These are phyloP conservation scores for Netelia melanura DNA, from an alignment of 2,888 invertebrate species.

Conservation along the genomic window DNA sequence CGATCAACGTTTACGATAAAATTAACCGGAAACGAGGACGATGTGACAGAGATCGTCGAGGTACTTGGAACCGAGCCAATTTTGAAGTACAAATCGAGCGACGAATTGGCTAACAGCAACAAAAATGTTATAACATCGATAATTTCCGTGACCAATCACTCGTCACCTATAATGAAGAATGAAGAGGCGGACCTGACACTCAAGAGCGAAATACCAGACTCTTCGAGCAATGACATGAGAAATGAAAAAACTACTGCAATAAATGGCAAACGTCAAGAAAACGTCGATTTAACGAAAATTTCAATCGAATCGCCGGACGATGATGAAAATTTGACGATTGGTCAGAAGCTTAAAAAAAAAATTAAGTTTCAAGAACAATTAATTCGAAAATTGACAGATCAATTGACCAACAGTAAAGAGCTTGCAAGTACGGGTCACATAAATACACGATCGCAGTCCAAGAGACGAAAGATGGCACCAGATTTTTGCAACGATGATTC, in stretches of 20 bases:
- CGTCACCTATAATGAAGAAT: background rate
- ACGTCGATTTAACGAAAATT: constrained; percentile 17
- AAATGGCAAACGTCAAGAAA: constrained; percentile 21
- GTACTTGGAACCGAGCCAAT: constrained; percentile 72
- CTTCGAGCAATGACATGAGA: background rate
- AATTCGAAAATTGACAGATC: constrained; percentile 77
- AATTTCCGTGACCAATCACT: constrained; percentile 72
- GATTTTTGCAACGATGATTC: constrained; percentile 63
- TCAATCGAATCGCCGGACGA: constrained; percentile 42
- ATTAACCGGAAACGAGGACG: constrained; percentile 78
- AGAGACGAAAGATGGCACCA: constrained; percentile 24
- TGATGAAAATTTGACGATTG: constrained; percentile 25
- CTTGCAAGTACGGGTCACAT: background rate
- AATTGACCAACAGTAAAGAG: constrained; percentile 66
- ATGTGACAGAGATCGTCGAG: constrained; percentile 79
- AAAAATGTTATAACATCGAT: constrained; percentile 74
- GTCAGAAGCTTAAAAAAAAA: constrained; percentile 71
- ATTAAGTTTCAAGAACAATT: constrained; percentile 77
- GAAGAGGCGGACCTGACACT: background rate
- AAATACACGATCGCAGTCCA: constrained; percentile 37
- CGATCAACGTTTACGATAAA: constrained; percentile 76
- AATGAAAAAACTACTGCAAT: background rate
- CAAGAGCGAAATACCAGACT: background rate
- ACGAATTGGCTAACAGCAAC: constrained; percentile 47
- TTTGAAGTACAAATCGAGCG: constrained; percentile 48